These are phyloP conservation scores for Chironex yamaguchii DNA, from an alignment of 30 jellyfish, hydroid and myxozoan genomes.

Conservation along the genomic window DNA sequence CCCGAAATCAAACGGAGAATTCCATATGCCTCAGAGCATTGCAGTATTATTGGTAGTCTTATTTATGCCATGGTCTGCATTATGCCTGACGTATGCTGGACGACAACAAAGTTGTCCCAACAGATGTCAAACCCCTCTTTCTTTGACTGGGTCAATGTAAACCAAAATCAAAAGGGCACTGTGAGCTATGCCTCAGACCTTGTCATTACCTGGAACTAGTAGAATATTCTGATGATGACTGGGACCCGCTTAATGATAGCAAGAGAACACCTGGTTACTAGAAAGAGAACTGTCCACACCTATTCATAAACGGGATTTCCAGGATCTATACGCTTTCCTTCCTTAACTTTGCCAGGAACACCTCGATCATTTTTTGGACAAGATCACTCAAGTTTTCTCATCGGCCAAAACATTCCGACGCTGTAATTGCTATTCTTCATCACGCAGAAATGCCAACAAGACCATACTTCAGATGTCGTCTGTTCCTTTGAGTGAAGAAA, in stretches of 20 bases:
- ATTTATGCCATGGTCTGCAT: conserved; percentile 22
- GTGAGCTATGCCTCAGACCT: background rate
- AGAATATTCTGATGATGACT: conserved; percentile 47
- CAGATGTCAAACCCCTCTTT: conserved; percentile 6
- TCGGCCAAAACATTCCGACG: conserved; percentile 8
- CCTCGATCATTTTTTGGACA: conserved; percentile 15
- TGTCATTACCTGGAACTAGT: background rate
- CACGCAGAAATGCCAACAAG: conserved; percentile 43
- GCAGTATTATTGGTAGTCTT: conserved; percentile 37
- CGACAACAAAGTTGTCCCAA: conserved; percentile 16
- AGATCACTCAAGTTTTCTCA: background rate
- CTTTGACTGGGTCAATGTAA: conserved; percentile 22
- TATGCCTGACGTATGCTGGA: conserved; percentile 41
- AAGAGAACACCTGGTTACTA: conserved; percentile 35
- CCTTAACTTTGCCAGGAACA: background rate
- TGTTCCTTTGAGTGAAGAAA: background rate
- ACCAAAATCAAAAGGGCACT: conserved; percentile 26
- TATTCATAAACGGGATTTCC: no score
- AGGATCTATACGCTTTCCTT: no score
- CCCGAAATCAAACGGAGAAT: no score
- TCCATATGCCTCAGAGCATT: no score
- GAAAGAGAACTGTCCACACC: no score
- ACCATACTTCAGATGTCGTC: conserved; percentile 26
- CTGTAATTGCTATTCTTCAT: conserved; percentile 4
- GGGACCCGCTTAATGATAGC: conserved; percentile 43